A percentile compares a stretch with the other conserved stretches of the same genome.
phyloP scores from a whole-genome alignment of 2,888 invertebrate species.

The Stomorhina lunata region DNA sequence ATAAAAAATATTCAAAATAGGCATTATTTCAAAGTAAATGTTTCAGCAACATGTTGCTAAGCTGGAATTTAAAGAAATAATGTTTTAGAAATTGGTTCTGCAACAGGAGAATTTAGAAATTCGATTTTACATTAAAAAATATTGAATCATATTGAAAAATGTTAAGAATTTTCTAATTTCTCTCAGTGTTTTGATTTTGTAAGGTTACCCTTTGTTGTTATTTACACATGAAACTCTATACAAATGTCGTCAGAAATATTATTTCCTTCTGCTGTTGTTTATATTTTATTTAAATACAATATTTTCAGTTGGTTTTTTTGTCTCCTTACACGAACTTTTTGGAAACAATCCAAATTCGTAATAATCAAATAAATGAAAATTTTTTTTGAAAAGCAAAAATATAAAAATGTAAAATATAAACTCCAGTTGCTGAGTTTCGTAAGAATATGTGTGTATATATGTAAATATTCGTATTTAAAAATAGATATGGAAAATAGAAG shows the following conservation, averaged over 20 bases:
- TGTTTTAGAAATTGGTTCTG: too few relatives aligned
- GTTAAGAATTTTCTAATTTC: neutral
- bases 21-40: too few relatives aligned
- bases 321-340: too few relatives aligned
- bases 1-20: too few relatives aligned
- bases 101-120: too few relatives aligned
- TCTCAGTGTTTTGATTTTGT: neutral
- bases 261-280: neutral
- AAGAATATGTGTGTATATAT: too few relatives aligned
- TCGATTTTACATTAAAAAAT: too few relatives aligned
- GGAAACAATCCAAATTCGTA: constrained; percentile 60
- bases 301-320: neutral
- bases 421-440: constrained; percentile 36
- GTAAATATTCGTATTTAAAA: constrained; percentile 35
- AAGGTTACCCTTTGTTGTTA: neutral
- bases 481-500: constrained; percentile 32
- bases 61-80: too few relatives aligned
- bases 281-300: neutral
- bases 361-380: constrained; percentile 54
- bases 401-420: constrained; percentile 4
- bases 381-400: constrained; percentile 3
- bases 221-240: constrained; percentile 24
- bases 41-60: too few relatives aligned
- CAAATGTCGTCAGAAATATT: constrained; percentile 54
- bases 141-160: too few relatives aligned